Evolutionary conservation across 1,140 invertebrate genomes (phyloP).

Genomic region (Drosophila subpulchrella): DNA sequence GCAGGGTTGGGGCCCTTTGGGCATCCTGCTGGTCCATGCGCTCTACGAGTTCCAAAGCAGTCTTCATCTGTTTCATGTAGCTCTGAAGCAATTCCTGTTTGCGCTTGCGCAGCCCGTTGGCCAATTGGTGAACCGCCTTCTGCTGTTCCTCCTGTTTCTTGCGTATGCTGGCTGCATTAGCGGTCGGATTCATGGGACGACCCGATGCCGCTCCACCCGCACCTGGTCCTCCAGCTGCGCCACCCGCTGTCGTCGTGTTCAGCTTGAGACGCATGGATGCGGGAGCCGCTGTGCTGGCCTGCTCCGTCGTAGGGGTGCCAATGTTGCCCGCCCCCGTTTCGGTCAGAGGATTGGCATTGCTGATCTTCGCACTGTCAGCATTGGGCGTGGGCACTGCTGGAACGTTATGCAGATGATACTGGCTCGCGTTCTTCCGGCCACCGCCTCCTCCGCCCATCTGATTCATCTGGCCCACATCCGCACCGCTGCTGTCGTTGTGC

Average conservation of each 20-base stretch:
- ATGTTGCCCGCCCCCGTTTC: conserved; percentile 34
- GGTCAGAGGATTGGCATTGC: conserved; percentile 45
- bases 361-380: conserved; percentile 74
- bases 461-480: conserved; percentile 39
- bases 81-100: conserved; percentile 83
- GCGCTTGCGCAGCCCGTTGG: conserved; percentile 78
- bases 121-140: conserved; percentile 82
- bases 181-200: conserved; percentile 41
- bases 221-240: conserved; percentile 9
- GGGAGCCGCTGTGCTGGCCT: conserved; percentile 70
- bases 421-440: conserved; percentile 65
- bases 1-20: conserved; percentile 66
- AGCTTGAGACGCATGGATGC: conserved; percentile 74
- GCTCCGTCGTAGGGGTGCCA: conserved; percentile 21
- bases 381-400: conserved; percentile 74
- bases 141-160: conserved; percentile 84
- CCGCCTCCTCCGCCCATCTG: conserved; percentile 25
- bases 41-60: conserved; percentile 76
- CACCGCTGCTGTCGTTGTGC: conserved; percentile 87
- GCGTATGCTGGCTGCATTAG: conserved; percentile 67
- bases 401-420: conserved; percentile 82
- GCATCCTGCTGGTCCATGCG: conserved; percentile 75
- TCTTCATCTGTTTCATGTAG: conserved; percentile 84
- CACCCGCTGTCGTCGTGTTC: conserved; percentile 26
- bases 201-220: conserved; percentile 8